phyloP scores from a whole-genome alignment of 2,888 invertebrate species.

The Lasius platythorax region DNA sequence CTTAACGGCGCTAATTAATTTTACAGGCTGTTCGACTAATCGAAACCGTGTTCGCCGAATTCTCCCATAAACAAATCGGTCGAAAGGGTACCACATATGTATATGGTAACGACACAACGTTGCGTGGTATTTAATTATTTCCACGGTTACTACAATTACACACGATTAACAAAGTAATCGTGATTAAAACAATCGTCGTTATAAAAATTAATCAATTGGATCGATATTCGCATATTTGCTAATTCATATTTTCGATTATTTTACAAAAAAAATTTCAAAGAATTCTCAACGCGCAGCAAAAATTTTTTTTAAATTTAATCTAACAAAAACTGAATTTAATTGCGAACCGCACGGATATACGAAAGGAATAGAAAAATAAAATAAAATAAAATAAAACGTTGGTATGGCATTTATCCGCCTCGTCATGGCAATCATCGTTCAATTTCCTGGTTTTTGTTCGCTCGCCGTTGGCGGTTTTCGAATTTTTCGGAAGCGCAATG shows the following conservation, averaged over 20 bases:
- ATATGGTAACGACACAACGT: neutral
- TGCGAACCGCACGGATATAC: slow-evolving; percentile 21
- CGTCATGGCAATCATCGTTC: slow-evolving; percentile 54
- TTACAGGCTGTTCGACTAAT: slow-evolving; percentile 42
- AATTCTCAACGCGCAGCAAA: neutral
- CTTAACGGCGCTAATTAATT: slow-evolving; percentile 49
- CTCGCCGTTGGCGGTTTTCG: slow-evolving; percentile 44
- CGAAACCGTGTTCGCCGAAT: slow-evolving; percentile 25
- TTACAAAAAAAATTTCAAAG: neutral
- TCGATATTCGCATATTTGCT: neutral
- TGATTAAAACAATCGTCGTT: neutral
- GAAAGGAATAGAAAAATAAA: slow-evolving; percentile 19
- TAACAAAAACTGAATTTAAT: slow-evolving; percentile 47
- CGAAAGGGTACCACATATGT: neutral
- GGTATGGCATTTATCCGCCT: slow-evolving; percentile 42
- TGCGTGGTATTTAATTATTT: slow-evolving; percentile 15
- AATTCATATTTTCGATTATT: neutral
- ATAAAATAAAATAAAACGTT: slow-evolving; percentile 14
- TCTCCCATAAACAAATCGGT: slow-evolving; percentile 25
- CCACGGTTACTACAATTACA: neutral
- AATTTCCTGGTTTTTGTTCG: slow-evolving; percentile 50
- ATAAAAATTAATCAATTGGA: neutral
- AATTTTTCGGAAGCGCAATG: slow-evolving; percentile 45
- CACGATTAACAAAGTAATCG: neutral
- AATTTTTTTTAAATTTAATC: slow-evolving; percentile 48